These are phyloP conservation scores for Galagoides demidoff DNA, from an alignment of 2,797 vertebrate genomes.

Conservation along the genomic window DNA sequence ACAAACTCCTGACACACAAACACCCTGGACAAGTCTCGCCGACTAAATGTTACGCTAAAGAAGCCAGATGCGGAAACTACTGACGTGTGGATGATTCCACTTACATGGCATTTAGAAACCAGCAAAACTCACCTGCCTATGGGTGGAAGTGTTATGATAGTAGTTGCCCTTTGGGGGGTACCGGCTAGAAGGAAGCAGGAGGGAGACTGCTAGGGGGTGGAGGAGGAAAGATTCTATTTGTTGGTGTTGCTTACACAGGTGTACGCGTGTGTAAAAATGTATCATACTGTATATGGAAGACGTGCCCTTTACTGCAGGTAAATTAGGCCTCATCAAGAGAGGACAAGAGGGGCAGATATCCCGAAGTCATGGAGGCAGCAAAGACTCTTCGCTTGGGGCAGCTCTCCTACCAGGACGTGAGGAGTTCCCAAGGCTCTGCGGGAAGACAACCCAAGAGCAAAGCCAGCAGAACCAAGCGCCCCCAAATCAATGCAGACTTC, in stretches of 20 bases:
- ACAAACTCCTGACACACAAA: fast-evolving
- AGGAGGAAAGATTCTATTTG: fast-evolving
- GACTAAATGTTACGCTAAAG: neutral
- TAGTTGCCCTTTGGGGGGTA: neutral
- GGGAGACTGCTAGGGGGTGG: neutral
- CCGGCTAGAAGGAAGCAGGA: fast-evolving
- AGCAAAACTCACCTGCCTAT: no score
- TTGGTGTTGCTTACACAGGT: fast-evolving
- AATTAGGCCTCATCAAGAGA: neutral
- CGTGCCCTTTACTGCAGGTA: fast-evolving
- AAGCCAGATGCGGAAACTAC: neutral
- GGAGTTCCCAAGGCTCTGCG: neutral
- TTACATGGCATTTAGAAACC: neutral
- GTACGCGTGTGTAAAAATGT: fast-evolving
- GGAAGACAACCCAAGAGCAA: constrained; percentile 78
- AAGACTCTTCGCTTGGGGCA: neutral
- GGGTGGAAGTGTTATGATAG: fast-evolving
- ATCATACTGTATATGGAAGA: fast-evolving
- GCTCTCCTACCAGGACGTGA: fast-evolving
- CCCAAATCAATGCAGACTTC: neutral
- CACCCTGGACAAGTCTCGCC: fast-evolving
- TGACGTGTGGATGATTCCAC: fast-evolving
- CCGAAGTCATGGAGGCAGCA: neutral
- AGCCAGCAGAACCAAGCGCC: constrained; percentile 82
- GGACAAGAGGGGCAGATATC: neutral